Evolutionary conservation across 2,888 invertebrate species (phyloP), one percentile per base, ranked within the genome.

Genomic region (Nomada fabriciana): DNA sequence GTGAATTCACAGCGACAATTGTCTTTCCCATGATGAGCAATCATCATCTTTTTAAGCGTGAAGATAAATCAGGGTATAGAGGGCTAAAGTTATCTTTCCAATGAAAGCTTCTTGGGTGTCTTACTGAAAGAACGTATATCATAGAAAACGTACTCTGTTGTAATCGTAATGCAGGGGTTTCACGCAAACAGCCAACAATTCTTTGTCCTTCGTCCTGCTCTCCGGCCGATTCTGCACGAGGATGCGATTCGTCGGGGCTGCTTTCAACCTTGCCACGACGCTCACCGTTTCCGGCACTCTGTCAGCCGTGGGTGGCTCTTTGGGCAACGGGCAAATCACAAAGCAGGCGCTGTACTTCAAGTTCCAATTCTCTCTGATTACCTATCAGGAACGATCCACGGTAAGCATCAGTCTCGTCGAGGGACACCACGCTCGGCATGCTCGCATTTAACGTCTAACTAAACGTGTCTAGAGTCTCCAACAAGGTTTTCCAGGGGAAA

Each of bases 341-440:
- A 98, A 98, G 90, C 97, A 97, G 11, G 98, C 98, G 92, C 98
- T 98, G 94, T 98, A 98, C 92, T 98, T 97, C 42, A 98, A 94
- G 93, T 98, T 98, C 98, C 98, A 98, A 93, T 98, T 98, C 93
- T 98, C 98, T 29, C 98, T 95, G 78, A 98, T 98, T 3, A 97
- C 96, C 97, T 96, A 90, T 72, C 50, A 61, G 36, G 60, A 25
- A 29, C n/a, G 43, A 57, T 53, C 47, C n/a, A 20, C 1, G 11
- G 13, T 47, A 43, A 43, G 18, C 47, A 13, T 72, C 57, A 55
- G n/a, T n/a, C 53, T 61, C 23, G 18, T 60, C 15, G 13, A 42
- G 42, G 11, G 1, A 4, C n/a, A 10, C 10, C n/a, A 29, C 36
- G 3, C 10, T 18, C n/a, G 9, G 20, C 50, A 18, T 25, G 52